Evolutionary conservation across 1,140 invertebrate species (phyloP), one percentile per base, ranked within the genome.

Genomic region (Macrostomum lignano): DNA sequence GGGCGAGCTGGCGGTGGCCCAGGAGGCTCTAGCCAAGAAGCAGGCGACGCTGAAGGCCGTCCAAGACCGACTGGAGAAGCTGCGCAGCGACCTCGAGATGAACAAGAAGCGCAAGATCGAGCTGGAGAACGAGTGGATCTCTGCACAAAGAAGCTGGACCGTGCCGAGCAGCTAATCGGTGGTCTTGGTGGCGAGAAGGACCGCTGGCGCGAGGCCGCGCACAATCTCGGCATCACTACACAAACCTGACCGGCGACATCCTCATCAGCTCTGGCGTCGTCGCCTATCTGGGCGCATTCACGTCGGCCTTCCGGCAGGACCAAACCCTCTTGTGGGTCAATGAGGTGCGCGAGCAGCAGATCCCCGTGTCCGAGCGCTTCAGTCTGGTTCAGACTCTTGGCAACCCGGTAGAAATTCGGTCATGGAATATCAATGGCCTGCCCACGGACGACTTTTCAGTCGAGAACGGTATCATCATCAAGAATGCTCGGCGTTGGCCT

Each of bases 21-120:
- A 84, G 74, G 73, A 74, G 43, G 77, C 70, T 22, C 56, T 93
- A 1, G 81, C 82, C 47, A 71, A 69, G 22, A 91, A 91, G 53
- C 58, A 79, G 40, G 69, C 70, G 0, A 69, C 81, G 37, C 52
- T 91, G 15, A 66, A 67, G 46, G 65, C 68, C 45, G 68, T 71
- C 26, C 56, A 57, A 40, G 56, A 55, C 29, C 58, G 60, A 40
- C 44, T 61, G 14, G 41, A 42, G 36, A 50, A 48, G 38, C 40
- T 60, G 14, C 44, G 55, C 26, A 43, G 51, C 11, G 48, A 46
- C 25, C 39, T 61, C 14, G 53, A 53, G 17, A 33, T 39, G n/a
- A 59, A 59, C 40, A 59, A 60, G 41, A 41, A 48, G 33, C 55
- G 52, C 42, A 58, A 58, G 33, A 47, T 46, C 4, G 49, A 55